Conservation (phyloP, 2,888 invertebrate species). For the Nemotelus nigrinus region DNA sequence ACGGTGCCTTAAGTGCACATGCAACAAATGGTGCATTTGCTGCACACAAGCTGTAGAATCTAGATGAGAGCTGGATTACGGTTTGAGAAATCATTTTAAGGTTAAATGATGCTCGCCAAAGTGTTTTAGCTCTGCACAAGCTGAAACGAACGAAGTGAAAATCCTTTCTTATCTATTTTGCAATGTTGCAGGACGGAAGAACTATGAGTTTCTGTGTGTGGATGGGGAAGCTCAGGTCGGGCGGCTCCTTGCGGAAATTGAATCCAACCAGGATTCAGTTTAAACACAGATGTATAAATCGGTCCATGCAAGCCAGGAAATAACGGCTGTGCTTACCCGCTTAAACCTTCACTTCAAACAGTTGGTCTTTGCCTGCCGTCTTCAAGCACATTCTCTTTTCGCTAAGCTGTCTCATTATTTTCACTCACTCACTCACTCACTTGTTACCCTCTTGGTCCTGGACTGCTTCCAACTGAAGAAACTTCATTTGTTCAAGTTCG, state of each 20-base stretch:
- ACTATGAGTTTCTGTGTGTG: not conserved
- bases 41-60: too few relatives aligned
- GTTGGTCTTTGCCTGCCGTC: not conserved
- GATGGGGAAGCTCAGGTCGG: too few relatives aligned
- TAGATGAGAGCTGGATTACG: too few relatives aligned
- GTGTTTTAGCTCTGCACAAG: not conserved
- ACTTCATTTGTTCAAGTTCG: not conserved
- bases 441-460: not conserved
- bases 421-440: not conserved
- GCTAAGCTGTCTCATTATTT: not conserved
- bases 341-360: not conserved
- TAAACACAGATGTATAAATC: too few relatives aligned
- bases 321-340: not conserved
- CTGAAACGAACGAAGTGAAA: slow-evolving; percentile 11
- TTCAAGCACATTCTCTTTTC: not conserved
- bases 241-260: too few relatives aligned
- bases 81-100: not conserved
- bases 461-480: not conserved
- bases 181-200: not conserved
- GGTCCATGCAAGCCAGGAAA: too few relatives aligned
- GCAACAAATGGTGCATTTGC: too few relatives aligned
- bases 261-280: too few relatives aligned
- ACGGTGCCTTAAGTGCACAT: too few relatives aligned
- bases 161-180: slow-evolving; percentile 17
- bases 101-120: not conserved